Base-by-base conservation (phyloP, 2,797 vertebrate species). In the Aeoliscus strigatus region DNA sequence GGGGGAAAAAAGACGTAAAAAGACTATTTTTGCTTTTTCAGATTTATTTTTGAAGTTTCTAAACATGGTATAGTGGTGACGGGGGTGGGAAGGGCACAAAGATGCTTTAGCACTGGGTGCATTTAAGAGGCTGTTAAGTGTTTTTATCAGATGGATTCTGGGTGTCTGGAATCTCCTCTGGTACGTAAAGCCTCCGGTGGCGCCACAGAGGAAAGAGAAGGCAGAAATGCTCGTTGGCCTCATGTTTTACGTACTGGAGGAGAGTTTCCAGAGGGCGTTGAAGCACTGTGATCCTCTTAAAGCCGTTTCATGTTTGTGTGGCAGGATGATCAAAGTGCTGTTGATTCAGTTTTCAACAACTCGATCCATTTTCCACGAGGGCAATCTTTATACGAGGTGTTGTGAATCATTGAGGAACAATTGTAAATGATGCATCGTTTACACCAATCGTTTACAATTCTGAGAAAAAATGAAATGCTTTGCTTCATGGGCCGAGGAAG, bases 351-450 rank as follows among this genome's bases (percentile, higher is more conserved):
- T 54, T 30, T 51, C 37, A 46, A 35, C 31, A 8, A 34, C 68
- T 61, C 36, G 0, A 17, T 47, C 51, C 23, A 1, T 47, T 29
- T 50, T 46, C 41, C 43, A 29, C 31, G n/a, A 23, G 46, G 67
- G 59, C 52, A 35, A 49, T 60, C 58, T 69, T 64, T 48, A 65
- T 63, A 74, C 66, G 37, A 75, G 70, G 58, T 70, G 61, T 70
- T 65, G 9, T 21, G 51, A 67, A 62, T 78, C 68, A 57, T 65
- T 67, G 51, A 41, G 9, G 13, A 21, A 13, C 24, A 64, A 52
- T 69, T 65, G 63, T 65, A 60, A 75, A 79, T 70, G 67, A 78
- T 68, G 73, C 33, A 23, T 66, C 35, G 74, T 83, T 82, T 77
- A 74, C 75, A 68, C 34, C 51, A 18, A 51, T 79, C 34, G 66